These are phyloP conservation scores for Idaea aversata DNA, from an alignment of 2,888 invertebrate genomes.

Conservation along the genomic window DNA sequence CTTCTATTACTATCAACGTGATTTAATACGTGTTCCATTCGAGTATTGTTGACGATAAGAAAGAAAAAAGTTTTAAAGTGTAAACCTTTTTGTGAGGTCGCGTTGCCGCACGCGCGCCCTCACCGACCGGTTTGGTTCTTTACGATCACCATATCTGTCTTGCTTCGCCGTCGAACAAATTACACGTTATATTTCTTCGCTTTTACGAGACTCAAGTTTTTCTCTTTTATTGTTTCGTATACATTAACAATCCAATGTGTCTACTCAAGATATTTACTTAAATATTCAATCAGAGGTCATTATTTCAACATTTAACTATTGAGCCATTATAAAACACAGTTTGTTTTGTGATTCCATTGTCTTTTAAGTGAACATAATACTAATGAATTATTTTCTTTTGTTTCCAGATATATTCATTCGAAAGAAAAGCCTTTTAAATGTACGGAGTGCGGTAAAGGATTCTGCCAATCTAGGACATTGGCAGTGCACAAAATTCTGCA, in stretches of 20 bases:
- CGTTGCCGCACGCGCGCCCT: slow-evolving; percentile 73
- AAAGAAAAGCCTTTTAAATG: slow-evolving; percentile 99
- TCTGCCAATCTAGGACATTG: slow-evolving; percentile 97
- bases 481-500: slow-evolving; percentile 97
- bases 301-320: slow-evolving; percentile 44
- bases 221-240: slow-evolving; percentile 57
- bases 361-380: slow-evolving; percentile 35
- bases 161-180: slow-evolving; percentile 76
- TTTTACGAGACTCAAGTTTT: slow-evolving; percentile 73
- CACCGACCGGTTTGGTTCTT: slow-evolving; percentile 73
- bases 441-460: slow-evolving; percentile 97
- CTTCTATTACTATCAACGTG: slow-evolving; percentile 64
- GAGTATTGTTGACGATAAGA: slow-evolving; percentile 71
- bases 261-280: slow-evolving; percentile 55
- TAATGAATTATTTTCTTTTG: slow-evolving; percentile 43
- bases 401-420: slow-evolving; percentile 95
- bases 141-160: slow-evolving; percentile 78
- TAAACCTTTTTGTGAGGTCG: slow-evolving; percentile 79
- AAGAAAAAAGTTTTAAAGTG: slow-evolving; percentile 68
- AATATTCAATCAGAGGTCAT: slow-evolving; percentile 54
- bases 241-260: slow-evolving; percentile 65
- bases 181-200: slow-evolving; percentile 78
- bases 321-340: slow-evolving; percentile 38
- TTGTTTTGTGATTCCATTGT: neutral
- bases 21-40: slow-evolving; percentile 66